Conservation (phyloP, 2,888 invertebrate species). For the Zygothrica quintamaculata region DNA sequence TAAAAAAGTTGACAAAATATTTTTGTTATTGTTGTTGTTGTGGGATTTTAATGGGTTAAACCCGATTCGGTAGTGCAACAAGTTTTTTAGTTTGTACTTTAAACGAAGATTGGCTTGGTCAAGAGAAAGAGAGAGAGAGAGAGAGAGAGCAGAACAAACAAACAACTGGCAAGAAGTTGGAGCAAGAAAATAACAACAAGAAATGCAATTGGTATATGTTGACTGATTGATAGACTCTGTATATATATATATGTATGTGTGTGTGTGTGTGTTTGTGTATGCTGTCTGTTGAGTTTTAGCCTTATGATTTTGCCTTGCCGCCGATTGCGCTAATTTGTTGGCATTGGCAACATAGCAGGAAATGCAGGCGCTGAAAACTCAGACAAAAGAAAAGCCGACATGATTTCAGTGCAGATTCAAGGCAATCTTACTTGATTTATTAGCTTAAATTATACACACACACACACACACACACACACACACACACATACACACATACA, state of each 20-base stretch:
- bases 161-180: conserved; percentile 42
- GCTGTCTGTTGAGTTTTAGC: conserved; percentile 53
- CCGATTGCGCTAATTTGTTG: conserved; percentile 76
- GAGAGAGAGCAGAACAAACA: conserved; percentile 67
- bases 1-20: conserved; percentile 5
- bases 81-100: conserved; percentile 33
- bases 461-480: conserved; percentile 54
- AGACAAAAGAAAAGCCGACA: conserved; percentile 71
- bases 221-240: conserved; percentile 76
- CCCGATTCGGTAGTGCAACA: conserved; percentile 62
- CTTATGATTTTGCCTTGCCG: conserved; percentile 73
- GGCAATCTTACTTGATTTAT: conserved; percentile 75
- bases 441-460: conserved; percentile 70
- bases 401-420: conserved; percentile 61
- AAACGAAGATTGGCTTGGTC: too few relatives aligned
- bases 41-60: conserved; percentile 60
- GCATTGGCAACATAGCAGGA: conserved; percentile 64
- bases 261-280: conserved; percentile 43
- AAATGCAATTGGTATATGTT: conserved; percentile 63
- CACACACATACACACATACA: conserved; percentile 52
- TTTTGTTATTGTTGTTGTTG: conserved; percentile 21
- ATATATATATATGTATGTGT: conserved; percentile 63
- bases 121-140: too few relatives aligned
- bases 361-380: conserved; percentile 56
- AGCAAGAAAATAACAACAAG: conserved; percentile 32